Conservation (phyloP, 35 echinoderm and acorn worm genomes). For the Anneissia japonica region DNA sequence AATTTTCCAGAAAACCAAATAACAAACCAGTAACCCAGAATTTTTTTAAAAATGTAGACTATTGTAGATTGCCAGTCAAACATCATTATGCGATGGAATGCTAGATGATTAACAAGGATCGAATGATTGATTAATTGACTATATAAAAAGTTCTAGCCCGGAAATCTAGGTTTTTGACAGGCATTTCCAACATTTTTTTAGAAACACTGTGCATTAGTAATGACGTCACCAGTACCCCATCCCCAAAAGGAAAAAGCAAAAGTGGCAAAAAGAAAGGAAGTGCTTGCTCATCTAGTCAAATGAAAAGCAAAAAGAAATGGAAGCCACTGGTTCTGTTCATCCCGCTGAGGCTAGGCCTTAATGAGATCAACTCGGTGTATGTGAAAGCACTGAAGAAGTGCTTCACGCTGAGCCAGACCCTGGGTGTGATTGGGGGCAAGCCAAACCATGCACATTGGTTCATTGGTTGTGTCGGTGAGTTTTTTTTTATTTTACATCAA, state of each 20-base stretch:
- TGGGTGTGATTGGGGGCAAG: constrained; percentile 95
- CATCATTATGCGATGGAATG: too few relatives aligned
- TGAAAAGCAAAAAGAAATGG: constrained; percentile 37
- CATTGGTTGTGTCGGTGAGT: constrained; percentile 87
- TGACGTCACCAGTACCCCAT: neutral
- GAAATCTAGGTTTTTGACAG: too few relatives aligned
- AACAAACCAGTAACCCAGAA: too few relatives aligned
- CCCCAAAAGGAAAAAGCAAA: neutral
- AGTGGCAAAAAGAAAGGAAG: neutral
- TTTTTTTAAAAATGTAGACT: too few relatives aligned
- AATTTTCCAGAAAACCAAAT: too few relatives aligned
- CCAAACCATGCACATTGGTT: constrained; percentile 99
- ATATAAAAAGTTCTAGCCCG: too few relatives aligned
- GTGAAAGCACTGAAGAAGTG: constrained; percentile 72
- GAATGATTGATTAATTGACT: too few relatives aligned
- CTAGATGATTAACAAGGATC: too few relatives aligned
- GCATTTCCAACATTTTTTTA: too few relatives aligned
- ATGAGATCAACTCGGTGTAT: constrained; percentile 90
- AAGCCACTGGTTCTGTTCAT: constrained; percentile 78
- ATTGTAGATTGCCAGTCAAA: too few relatives aligned
- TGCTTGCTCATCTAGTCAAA: neutral
- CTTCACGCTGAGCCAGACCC: constrained; percentile 68
- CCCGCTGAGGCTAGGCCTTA: constrained; percentile 85
- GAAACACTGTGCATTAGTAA: constrained; percentile 7
- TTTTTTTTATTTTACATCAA: neutral